These are phyloP conservation scores for Macropis europaea DNA, from an alignment of 2,888 invertebrate genomes.

Conservation along the genomic window DNA sequence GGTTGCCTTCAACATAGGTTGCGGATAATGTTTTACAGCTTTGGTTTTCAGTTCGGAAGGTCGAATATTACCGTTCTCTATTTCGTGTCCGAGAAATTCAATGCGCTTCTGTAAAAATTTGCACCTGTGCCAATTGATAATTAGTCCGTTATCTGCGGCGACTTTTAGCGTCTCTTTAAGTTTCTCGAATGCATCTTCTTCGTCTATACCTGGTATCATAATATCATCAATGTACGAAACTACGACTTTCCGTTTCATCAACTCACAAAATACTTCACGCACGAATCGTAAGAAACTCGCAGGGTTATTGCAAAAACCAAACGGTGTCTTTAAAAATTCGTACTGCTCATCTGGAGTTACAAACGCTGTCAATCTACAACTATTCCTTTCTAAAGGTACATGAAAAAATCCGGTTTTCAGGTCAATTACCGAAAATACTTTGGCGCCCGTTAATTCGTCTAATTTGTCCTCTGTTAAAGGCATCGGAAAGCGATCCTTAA, in stretches of 20 bases:
- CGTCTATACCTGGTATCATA: conserved; percentile 6
- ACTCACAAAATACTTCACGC: background rate
- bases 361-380: background rate
- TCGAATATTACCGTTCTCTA: background rate
- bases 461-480: conserved; percentile 6
- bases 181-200: background rate
- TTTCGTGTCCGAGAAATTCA: background rate
- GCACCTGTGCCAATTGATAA: conserved; percentile 6
- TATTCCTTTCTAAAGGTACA: background rate
- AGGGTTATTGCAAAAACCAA: background rate
- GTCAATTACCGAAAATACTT: conserved; percentile 1
- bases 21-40: conserved; percentile 11
- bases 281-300: conserved; percentile 9
- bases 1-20: too few relatives aligned
- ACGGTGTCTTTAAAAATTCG: conserved; percentile 1
- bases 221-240: conserved; percentile 1
- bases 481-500: conserved; percentile 9
- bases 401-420: conserved; percentile 7
- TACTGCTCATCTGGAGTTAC: background rate
- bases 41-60: background rate
- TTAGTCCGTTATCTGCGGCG: background rate
- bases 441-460: background rate
- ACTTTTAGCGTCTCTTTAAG: background rate
- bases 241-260: background rate
- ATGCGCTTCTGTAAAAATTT: background rate